phyloP scores from a whole-genome alignment of 1,140 invertebrate genomes.

The Procambarus clarkii region DNA sequence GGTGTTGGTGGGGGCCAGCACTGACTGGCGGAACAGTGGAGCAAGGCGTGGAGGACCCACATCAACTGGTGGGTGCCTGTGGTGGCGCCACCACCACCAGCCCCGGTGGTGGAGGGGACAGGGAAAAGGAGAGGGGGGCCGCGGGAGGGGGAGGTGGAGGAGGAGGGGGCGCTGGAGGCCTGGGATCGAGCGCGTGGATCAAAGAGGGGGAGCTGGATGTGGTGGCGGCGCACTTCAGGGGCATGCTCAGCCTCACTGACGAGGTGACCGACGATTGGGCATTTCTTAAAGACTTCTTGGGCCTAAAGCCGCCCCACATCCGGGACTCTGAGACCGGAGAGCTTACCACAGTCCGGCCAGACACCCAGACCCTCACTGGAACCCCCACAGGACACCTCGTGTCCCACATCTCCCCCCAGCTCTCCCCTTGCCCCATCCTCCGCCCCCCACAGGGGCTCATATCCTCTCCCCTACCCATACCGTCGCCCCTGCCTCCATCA shows the following conservation, averaged over 20 bases:
- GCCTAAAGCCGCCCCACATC: conserved; percentile 48
- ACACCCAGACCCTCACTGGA: not conserved
- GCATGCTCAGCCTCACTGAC: conserved; percentile 62
- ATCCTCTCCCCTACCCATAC: not conserved
- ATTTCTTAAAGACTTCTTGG: conserved; percentile 60
- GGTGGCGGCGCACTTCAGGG: conserved; percentile 60
- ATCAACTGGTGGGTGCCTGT: conserved; percentile 31
- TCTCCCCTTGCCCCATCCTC: conserved; percentile 14
- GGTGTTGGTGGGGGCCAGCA: conserved; percentile 34
- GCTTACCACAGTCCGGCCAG: conserved; percentile 43
- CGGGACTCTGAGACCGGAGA: conserved; percentile 61
- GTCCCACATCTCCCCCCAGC: conserved; percentile 48
- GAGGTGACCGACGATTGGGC: conserved; percentile 59
- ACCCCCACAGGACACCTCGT: conserved; percentile 23
- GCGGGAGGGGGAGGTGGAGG: conserved; percentile 24
- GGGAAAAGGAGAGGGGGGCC: conserved; percentile 9
- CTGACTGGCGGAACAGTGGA: conserved; percentile 48
- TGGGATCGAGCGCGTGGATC: conserved; percentile 26
- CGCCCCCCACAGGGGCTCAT: conserved; percentile 27
- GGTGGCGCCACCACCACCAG: not conserved
- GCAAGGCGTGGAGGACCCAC: conserved; percentile 19
- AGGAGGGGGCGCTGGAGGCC: conserved; percentile 23
- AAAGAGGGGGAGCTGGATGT: conserved; percentile 57
- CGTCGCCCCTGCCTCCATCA: conserved; percentile 10
- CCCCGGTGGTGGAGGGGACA: conserved; percentile 35